Evolutionary conservation across 2,888 invertebrate genomes (phyloP), one percentile per base, ranked within the genome.

Genomic region (Lasioglossum zephyrum): DNA sequence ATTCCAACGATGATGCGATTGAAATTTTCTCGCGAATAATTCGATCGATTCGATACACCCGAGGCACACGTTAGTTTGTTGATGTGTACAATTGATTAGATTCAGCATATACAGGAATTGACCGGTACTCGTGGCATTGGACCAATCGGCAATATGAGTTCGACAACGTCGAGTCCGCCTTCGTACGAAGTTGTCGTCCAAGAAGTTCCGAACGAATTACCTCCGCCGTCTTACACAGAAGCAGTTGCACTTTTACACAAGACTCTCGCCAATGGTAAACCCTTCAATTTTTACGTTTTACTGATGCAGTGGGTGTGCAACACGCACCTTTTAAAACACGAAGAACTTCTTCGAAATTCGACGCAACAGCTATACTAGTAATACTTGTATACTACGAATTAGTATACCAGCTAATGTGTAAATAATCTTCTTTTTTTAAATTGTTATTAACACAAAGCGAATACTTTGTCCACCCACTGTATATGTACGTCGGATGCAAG

Each of bases 221-320:
- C 96, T 18, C 97, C 97, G 4, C 97, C 97, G 0, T 96, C 96
- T 22, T 97, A 97, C 92, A 96, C 96, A 91, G 97, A 97, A 95
- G 97, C 97, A 41, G 91, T 94, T 70, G 92, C 93, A 66, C 88
- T 94, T 36, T 91, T 94, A 26, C 93, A 92, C 77, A 94, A 92
- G 77, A 86, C 90, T 73, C 92, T 91, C 73, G 89, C 90, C 73
- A 92, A 92, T 81, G 94, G 94, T 93, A 87, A 88, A 76, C 69
- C 41, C 31, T 31, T 63, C 4, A 4, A 1, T 39, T 22, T 36
- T 39, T 9, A 4, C 36, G 22, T 69, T 39, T 2, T 22, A 39
- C 9, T 1, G 44, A 13, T 44, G 9, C 44, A 13, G 44, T 44
- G 44, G 11, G 44, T 44, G 44, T 44, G 4, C 44, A 44, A 11